Conservation (phyloP, 2,888 invertebrate species). For the Sphaeridia pumilis region DNA sequence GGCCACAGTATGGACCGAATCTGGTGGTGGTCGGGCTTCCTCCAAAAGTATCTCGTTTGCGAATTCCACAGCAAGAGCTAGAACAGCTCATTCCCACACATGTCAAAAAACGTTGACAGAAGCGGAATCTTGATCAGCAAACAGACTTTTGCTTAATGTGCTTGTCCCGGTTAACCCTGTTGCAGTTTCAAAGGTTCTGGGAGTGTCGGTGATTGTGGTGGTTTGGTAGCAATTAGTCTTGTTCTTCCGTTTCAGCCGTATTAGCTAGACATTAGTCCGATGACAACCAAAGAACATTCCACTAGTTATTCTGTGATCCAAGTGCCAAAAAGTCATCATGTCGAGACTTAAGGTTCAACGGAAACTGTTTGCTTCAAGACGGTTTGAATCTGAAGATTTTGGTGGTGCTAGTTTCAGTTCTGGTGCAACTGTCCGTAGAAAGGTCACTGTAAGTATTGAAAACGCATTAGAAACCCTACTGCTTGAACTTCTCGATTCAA, state of each 20-base stretch:
- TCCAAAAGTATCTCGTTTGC: too few species aligned
- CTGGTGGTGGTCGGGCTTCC: too few species aligned
- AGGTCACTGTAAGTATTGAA: constrained; percentile 33
- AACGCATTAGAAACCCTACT: too few species aligned
- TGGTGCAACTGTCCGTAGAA: constrained; percentile 28
- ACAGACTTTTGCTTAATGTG: too few species aligned
- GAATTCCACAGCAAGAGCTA: too few species aligned
- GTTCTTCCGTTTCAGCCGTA: background rate
- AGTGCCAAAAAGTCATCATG: constrained; percentile 17
- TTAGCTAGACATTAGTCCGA: background rate
- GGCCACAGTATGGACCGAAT: too few species aligned
- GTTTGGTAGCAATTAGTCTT: too few species aligned
- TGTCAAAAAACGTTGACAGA: too few species aligned
- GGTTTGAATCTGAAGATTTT: constrained; percentile 30
- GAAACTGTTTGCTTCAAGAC: constrained; percentile 28
- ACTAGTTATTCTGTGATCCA: background rate
- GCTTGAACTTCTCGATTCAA: too few species aligned
- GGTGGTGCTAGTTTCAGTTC: background rate
- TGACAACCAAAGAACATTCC: background rate
- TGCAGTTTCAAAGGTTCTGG: background rate
- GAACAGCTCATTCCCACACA: too few species aligned
- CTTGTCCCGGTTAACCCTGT: too few species aligned
- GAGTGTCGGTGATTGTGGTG: background rate
- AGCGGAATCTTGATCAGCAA: too few species aligned
- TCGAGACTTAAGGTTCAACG: constrained; percentile 32